Base-by-base conservation (phyloP, 2,797 vertebrate genomes). In the Amniataba percoides region DNA sequence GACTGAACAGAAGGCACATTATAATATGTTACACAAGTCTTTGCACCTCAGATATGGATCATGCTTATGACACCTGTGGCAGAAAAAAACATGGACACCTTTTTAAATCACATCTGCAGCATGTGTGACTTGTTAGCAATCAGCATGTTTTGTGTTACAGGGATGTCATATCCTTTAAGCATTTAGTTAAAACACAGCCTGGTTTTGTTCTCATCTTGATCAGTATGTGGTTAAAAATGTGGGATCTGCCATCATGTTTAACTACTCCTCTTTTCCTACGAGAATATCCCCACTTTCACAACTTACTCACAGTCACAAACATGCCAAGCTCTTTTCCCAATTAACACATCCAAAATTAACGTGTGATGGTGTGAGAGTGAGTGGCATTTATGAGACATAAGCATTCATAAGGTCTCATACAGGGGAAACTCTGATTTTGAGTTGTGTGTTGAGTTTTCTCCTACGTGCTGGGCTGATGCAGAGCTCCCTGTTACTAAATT, bases 281-380 rank as follows among this genome's bases (percentile, higher is more conserved):
- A 76, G 25, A 80, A 23, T 5, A 4, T 51, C 73, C 75, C 67
- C 12, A 51, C 11, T 23, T 79, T 74, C 72, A 72, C 75, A 63
- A 36, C 67, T 18, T 27, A 25, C 66, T 36, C 42, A 65, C 63
- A 57, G 74, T 45, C 57, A 46, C 57, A 27, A 72, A 61, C 59
- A 56, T 8, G 57, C 23, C 23, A 39, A 67, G 66, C 52, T 56
- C 53, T n/a, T 25, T 39, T 69, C 72, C 81, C 75, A 92, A 92
- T 93, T 88, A 92, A 80, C 92, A 87, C 87, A 3, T 93, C 85
- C 85, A 73, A 81, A 89, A 92, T 91, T 90, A 91, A 68, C 23
- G 42, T 74, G 84, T 10, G 65, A 86, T 8, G 43, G 61, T 59
- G 80, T 53, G 74, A 86, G 63, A 74, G 68, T 21, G 76, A 85